A percentile compares a stretch with the other conserved stretches of the same genome.
Conservation (phyloP, 2,888 invertebrate species). For the Meiosimyza decipiens region DNA sequence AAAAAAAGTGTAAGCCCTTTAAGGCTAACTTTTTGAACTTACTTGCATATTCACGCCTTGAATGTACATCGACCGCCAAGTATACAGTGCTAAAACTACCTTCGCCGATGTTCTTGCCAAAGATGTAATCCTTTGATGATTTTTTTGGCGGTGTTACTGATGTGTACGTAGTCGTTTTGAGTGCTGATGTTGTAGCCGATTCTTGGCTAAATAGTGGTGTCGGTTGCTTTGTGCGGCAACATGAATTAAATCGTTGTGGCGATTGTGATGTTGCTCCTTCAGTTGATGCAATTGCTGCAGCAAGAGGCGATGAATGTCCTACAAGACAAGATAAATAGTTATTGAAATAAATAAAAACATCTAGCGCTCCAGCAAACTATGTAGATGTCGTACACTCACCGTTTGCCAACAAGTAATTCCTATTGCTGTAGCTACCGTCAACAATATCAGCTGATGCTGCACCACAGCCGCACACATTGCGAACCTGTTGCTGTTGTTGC, state of each 20-base stretch:
- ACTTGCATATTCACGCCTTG: slow-evolving; percentile 94
- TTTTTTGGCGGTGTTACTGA: slow-evolving; percentile 57
- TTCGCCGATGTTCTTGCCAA: slow-evolving; percentile 95
- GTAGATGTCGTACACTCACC: slow-evolving; percentile 47
- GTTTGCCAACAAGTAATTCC: slow-evolving; percentile 55
- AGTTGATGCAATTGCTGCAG: slow-evolving; percentile 56
- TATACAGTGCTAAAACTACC: slow-evolving; percentile 98
- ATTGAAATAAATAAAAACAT: slow-evolving; percentile 15
- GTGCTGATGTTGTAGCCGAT: slow-evolving; percentile 38
- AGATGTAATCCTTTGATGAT: slow-evolving; percentile 87
- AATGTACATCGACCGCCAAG: slow-evolving; percentile 90
- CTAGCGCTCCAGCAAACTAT: not conserved
- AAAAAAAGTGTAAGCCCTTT: not conserved
- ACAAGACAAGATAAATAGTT: slow-evolving; percentile 10
- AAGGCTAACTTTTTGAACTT: slow-evolving; percentile 66
- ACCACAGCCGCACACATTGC: slow-evolving; percentile 54
- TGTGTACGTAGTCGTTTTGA: slow-evolving; percentile 36
- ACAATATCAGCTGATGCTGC: slow-evolving; percentile 49
- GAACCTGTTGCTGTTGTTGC: slow-evolving; percentile 48
- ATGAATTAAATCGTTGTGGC: slow-evolving; percentile 49
- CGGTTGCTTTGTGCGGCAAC: slow-evolving; percentile 46
- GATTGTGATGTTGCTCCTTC: slow-evolving; percentile 43
- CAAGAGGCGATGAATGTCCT: slow-evolving; percentile 60
- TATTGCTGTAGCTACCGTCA: slow-evolving; percentile 45
- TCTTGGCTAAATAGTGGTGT: slow-evolving; percentile 40